A percentile compares a stretch with the other conserved stretches of the same genome.
Conservation (phyloP, 2,113 vertebrate species). For the Perognathus longimembris region DNA sequence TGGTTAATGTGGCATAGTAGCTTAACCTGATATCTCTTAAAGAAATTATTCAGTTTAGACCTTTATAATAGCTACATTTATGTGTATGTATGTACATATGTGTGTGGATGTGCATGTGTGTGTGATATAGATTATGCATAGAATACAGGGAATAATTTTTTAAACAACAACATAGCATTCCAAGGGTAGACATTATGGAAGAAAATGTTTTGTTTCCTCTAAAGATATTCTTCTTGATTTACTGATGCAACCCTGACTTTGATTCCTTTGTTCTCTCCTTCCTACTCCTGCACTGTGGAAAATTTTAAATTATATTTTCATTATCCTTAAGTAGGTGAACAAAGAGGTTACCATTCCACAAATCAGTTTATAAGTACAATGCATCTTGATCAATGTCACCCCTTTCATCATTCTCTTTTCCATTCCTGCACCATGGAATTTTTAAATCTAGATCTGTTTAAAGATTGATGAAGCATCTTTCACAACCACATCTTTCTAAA, state of each 20-base stretch:
- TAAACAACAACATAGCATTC: neutral
- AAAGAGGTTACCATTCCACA: too few relatives aligned
- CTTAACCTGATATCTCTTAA: conserved; percentile 50
- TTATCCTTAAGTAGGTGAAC: too few relatives aligned
- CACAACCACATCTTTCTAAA: neutral
- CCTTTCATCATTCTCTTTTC: too few relatives aligned
- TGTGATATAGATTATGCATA: neutral
- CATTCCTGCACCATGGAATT: neutral
- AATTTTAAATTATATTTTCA: too few relatives aligned
- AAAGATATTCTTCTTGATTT: neutral
- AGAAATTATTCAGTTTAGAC: neutral
- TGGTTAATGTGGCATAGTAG: neutral
- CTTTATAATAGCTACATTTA: neutral
- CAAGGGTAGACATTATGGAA: neutral
- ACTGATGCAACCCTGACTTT: neutral
- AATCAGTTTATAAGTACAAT: too few relatives aligned
- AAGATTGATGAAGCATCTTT: neutral
- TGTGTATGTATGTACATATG: too few relatives aligned
- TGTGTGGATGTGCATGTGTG: too few relatives aligned
- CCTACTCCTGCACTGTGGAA: neutral
- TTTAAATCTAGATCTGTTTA: neutral
- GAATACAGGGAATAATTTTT: neutral
- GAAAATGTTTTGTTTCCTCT: neutral
- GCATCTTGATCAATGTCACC: too few relatives aligned
- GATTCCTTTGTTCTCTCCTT: neutral